Evolutionary conservation across 2,888 invertebrate species (phyloP).

Genomic region (Parasteatoda lunata): DNA sequence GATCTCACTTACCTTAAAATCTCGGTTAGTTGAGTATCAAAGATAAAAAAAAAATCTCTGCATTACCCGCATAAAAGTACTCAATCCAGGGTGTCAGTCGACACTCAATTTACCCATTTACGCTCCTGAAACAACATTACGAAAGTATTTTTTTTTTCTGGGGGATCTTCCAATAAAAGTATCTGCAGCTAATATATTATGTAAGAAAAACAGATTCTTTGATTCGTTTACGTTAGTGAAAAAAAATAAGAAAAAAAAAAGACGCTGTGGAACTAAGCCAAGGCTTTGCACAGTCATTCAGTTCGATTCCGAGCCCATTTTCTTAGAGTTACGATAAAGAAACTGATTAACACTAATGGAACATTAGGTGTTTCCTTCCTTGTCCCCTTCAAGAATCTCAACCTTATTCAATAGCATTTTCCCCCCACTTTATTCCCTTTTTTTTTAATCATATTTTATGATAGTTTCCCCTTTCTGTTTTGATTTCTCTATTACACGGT

Average conservation of each 20-base stretch:
- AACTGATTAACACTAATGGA: slow-evolving; percentile 62
- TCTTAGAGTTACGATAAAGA: slow-evolving; percentile 51
- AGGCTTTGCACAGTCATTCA: slow-evolving; percentile 43
- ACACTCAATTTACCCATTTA: slow-evolving; percentile 54
- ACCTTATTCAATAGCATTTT: slow-evolving; percentile 8
- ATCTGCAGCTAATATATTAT: slow-evolving; percentile 62
- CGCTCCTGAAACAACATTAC: slow-evolving; percentile 60
- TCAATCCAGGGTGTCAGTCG: slow-evolving; percentile 13
- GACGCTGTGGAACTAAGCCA: slow-evolving; percentile 28
- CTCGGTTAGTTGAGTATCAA: too few relatives aligned
- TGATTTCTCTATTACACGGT: slow-evolving; percentile 53
- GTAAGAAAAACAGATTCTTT: slow-evolving; percentile 62
- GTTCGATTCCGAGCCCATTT: slow-evolving; percentile 55
- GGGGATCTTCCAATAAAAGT: slow-evolving; percentile 45
- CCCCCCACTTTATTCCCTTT: not conserved
- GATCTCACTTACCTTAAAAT: too few relatives aligned
- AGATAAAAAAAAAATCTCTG: too few relatives aligned
- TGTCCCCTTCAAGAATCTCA: slow-evolving; percentile 30
- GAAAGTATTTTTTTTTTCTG: slow-evolving; percentile 51
- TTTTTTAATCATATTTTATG: slow-evolving; percentile 1
- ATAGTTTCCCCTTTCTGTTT: slow-evolving; percentile 8
- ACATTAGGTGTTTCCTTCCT: slow-evolving; percentile 53
- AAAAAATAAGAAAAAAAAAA: slow-evolving; percentile 27
- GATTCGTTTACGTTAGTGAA: slow-evolving; percentile 34
- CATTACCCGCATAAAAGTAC: not conserved